Percentiles rank a stretch among this genome's conserved stretches.
Evolutionary conservation across 2,888 invertebrate species (phyloP).

Genomic region (Ennomos fuscantarius): DNA sequence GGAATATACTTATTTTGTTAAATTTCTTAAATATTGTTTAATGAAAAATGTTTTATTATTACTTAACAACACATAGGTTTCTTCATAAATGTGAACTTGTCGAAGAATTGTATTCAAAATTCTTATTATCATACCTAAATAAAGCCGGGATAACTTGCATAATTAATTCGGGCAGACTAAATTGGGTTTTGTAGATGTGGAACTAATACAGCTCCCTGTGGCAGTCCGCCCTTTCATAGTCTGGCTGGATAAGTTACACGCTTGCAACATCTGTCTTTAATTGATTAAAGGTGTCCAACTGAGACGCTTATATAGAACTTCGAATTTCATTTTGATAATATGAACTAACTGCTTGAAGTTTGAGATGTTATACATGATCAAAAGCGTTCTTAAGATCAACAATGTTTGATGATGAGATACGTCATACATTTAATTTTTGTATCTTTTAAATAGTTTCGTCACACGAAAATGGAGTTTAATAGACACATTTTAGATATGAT

Average conservation of each 20-base stretch:
- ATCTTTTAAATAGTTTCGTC: too few species aligned
- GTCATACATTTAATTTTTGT: too few species aligned
- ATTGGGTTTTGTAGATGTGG: slow-evolving; percentile 28
- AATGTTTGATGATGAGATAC: too few species aligned
- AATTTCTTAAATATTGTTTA: too few species aligned
- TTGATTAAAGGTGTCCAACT: slow-evolving; percentile 39
- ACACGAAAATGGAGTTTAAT: too few species aligned
- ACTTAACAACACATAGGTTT: too few species aligned
- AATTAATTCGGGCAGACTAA: slow-evolving; percentile 18
- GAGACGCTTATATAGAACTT: slow-evolving; percentile 23
- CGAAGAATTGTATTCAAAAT: too few species aligned
- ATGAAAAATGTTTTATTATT: too few species aligned
- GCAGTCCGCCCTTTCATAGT: slow-evolving; percentile 42
- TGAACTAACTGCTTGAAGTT: slow-evolving; percentile 8
- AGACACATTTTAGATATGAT: too few species aligned
- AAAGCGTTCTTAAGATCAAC: neutral
- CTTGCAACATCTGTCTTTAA: slow-evolving; percentile 46
- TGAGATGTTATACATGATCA: neutral
- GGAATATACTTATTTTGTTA: too few species aligned
- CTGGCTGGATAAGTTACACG: slow-evolving; percentile 36
- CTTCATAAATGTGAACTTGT: too few species aligned
- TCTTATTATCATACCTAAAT: slow-evolving; percentile 2
- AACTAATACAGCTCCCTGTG: slow-evolving; percentile 39
- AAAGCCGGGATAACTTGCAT: slow-evolving; percentile 7
- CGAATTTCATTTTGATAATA: slow-evolving; percentile 21